Evolutionary conservation across 2,113 vertebrate genomes (phyloP).

Genomic region (Upupa epops): DNA sequence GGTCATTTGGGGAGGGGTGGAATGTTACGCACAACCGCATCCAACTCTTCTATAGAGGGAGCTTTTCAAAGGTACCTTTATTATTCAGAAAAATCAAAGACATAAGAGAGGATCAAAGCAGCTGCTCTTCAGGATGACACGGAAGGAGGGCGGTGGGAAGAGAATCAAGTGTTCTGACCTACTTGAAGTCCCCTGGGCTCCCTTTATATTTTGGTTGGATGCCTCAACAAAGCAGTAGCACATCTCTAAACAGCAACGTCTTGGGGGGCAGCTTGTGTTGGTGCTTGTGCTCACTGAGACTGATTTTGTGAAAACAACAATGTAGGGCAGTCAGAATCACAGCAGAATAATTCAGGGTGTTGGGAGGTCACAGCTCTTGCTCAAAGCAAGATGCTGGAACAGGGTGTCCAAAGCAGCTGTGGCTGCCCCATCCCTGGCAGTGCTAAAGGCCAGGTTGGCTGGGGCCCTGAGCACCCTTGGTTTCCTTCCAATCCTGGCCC

Average conservation of each 20-base stretch:
- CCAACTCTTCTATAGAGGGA: neutral
- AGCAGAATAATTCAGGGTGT: neutral
- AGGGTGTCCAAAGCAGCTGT: too few species aligned
- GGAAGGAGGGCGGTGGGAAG: slow-evolving; percentile 3
- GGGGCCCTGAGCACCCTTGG: too few species aligned
- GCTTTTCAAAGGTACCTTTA: slow-evolving; percentile 35
- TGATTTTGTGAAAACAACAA: neutral
- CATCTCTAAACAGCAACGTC: neutral
- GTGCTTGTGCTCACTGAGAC: neutral
- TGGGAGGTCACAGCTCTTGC: neutral
- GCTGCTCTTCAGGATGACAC: slow-evolving; percentile 7
- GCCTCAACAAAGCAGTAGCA: neutral
- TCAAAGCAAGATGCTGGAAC: neutral
- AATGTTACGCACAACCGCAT: neutral
- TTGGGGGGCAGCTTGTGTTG: neutral
- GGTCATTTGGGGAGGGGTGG: neutral
- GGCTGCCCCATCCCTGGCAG: too few species aligned
- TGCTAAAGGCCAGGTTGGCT: too few species aligned
- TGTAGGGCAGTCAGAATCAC: neutral
- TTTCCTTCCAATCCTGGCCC: too few species aligned
- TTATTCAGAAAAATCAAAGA: slow-evolving; percentile 58
- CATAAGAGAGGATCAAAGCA: slow-evolving; percentile 35
- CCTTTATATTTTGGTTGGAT: neutral
- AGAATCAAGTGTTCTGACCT: slow-evolving; percentile 43
- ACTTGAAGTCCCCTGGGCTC: slow-evolving; percentile 37